phyloP scores from a whole-genome alignment of 2,113 vertebrate species.

The Amphilophus citrinellus region DNA sequence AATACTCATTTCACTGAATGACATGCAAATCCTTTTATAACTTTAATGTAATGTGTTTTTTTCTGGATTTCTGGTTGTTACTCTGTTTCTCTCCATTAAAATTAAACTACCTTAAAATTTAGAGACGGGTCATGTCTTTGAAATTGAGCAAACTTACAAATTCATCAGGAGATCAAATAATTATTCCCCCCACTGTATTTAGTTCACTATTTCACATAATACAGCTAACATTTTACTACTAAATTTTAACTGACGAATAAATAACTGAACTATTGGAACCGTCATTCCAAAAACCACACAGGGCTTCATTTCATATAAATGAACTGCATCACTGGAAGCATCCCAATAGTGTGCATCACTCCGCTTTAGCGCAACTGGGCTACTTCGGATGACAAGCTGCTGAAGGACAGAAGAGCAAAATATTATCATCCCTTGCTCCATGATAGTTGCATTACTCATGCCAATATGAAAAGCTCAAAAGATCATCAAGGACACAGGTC shows the following conservation, averaged over 20 bases:
- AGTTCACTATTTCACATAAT: not conserved
- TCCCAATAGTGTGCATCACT: not conserved
- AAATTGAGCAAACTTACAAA: no score
- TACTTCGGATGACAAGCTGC: not conserved
- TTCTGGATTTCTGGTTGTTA: no score
- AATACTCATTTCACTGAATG: no score
- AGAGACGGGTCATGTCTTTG: no score
- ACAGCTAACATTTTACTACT: not conserved
- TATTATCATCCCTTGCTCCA: not conserved
- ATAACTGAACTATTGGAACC: not conserved
- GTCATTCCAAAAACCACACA: not conserved
- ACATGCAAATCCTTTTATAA: no score
- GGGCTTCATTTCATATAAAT: not conserved
- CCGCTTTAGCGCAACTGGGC: not conserved
- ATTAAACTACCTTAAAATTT: no score
- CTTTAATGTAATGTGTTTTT: no score
- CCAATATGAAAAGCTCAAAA: not conserved
- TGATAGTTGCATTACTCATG: not conserved
- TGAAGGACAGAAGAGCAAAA: constrained; percentile 19
- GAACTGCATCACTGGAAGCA: not conserved
- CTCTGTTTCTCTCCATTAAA: no score
- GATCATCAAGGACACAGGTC: constrained; percentile 29
- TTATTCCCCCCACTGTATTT: not conserved
- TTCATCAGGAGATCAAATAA: no score
- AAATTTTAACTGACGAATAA: not conserved